Evolutionary conservation across 2,797 vertebrate species (phyloP).

Genomic region (Notoglanidium macrostoma): DNA sequence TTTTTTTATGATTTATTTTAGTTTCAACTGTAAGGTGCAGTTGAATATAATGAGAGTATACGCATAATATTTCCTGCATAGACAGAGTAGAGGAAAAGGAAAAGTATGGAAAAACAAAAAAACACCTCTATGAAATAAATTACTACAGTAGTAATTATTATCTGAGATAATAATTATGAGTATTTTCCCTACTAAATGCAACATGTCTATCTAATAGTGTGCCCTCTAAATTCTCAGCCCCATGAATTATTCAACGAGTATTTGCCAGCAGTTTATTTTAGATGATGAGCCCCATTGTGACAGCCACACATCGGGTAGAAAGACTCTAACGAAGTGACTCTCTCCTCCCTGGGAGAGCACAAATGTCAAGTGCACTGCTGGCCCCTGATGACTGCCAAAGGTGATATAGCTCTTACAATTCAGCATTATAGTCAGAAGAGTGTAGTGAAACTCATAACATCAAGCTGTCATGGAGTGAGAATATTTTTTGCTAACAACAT

Average conservation of each 20-base stretch:
- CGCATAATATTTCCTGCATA: background rate
- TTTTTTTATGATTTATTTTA: background rate
- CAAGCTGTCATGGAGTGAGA: conserved; percentile 2
- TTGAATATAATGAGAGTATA: background rate
- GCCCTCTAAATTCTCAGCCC: conserved; percentile 69
- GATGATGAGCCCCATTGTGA: conserved; percentile 74
- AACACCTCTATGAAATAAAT: background rate
- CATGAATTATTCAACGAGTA: conserved; percentile 80
- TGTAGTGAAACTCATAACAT: conserved; percentile 20
- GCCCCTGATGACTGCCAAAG: conserved; percentile 48
- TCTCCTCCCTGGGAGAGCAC: conserved; percentile 42
- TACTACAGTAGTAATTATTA: background rate
- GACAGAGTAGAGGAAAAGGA: background rate
- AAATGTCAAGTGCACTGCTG: conserved; percentile 42
- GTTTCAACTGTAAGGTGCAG: background rate
- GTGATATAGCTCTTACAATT: conserved; percentile 65
- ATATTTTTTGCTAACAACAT: conserved; percentile 3
- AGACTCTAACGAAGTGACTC: conserved; percentile 10
- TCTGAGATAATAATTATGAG: background rate
- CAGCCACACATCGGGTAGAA: conserved; percentile 58
- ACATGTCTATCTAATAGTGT: background rate
- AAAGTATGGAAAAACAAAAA: background rate
- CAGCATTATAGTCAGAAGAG: conserved; percentile 53
- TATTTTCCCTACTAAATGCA: background rate
- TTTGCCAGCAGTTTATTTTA: conserved; percentile 76